These are phyloP conservation scores for Diarsia dahlii DNA, from an alignment of 2,888 invertebrate species.

Conservation along the genomic window DNA sequence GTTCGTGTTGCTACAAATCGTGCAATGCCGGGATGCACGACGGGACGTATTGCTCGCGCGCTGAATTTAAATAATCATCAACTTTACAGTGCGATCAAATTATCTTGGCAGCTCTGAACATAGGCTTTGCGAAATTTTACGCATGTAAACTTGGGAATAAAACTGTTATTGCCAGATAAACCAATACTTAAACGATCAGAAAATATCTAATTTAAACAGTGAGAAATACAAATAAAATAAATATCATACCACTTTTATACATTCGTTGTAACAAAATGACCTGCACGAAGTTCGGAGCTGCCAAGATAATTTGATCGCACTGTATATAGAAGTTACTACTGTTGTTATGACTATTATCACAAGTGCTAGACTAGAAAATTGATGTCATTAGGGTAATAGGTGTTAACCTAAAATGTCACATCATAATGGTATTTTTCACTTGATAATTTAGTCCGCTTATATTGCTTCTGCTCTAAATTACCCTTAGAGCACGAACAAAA, in stretches of 20 bases:
- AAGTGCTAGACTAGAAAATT: constrained; percentile 47
- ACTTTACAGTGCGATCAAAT: no score
- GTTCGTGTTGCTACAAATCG: constrained; percentile 33
- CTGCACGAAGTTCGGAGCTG: no score
- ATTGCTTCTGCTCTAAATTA: not conserved
- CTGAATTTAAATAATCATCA: constrained; percentile 40
- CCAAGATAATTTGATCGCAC: no score
- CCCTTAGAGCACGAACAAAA: not conserved
- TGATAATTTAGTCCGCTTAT: not conserved
- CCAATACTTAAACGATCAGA: no score
- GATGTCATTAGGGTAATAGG: constrained; percentile 19
- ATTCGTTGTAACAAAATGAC: no score
- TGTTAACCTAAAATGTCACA: not conserved
- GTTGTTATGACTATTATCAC: constrained; percentile 23
- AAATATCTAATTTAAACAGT: no score
- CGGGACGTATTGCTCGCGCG: constrained; percentile 33
- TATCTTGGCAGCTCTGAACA: no score
- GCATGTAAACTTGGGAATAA: no score
- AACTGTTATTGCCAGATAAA: no score
- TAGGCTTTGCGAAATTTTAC: no score
- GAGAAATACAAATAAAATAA: no score
- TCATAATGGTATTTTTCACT: not conserved
- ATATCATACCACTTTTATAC: no score
- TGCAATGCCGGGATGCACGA: constrained; percentile 54
- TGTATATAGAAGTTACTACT: not conserved